A percentile compares a stretch with the other conserved stretches of the same genome.
Conservation (phyloP, 2,113 vertebrate genomes). For the Gallinago undulata region DNA sequence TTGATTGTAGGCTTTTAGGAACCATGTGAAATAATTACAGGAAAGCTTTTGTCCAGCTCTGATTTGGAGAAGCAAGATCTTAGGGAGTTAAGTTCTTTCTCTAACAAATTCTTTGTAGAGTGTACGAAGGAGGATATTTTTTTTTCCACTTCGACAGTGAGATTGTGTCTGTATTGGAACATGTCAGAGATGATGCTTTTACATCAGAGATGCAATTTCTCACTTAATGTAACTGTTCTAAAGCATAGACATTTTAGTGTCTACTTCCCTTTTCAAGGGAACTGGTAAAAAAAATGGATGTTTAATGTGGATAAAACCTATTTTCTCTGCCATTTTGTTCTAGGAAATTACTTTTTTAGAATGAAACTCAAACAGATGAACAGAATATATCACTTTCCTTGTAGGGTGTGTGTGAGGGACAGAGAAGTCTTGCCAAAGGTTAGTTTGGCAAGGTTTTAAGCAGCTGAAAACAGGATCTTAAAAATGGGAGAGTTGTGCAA, state of each 20-base stretch:
- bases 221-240: neutral
- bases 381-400: neutral
- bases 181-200: neutral
- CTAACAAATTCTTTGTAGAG: neutral
- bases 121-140: neutral
- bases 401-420: neutral
- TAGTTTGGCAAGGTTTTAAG: constrained; percentile 11
- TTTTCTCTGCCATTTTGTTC: neutral
- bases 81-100: neutral
- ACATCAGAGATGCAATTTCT: neutral
- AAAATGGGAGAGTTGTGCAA: constrained; percentile 29
- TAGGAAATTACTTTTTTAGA: neutral
- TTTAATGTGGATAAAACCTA: neutral
- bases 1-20: neutral
- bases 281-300: neutral
- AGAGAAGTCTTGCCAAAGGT: neutral
- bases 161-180: neutral
- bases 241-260: neutral
- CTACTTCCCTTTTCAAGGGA: neutral
- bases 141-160: neutral
- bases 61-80: neutral
- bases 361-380: neutral
- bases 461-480: neutral
- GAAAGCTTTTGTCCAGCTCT: neutral
- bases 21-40: neutral